phyloP scores from a whole-genome alignment of 2,113 vertebrate genomes.

The Tautogolabrus adspersus region DNA sequence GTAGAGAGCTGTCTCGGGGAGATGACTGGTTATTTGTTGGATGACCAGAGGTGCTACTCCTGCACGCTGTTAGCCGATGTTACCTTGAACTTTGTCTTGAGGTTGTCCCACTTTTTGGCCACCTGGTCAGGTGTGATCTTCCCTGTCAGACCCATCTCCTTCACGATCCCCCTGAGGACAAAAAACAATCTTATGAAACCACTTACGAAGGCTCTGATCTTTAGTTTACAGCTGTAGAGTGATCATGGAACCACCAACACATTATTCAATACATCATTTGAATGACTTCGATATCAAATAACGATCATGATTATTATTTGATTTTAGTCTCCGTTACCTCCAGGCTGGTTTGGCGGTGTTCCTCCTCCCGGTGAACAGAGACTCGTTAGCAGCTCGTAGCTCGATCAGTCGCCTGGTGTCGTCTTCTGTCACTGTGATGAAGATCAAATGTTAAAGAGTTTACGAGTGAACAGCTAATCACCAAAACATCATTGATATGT shows the following conservation, averaged over 20 bases:
- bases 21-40: too few relatives aligned
- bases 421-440: conserved; percentile 75
- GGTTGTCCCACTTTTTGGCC: conserved; percentile 86
- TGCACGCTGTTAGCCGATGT: neutral
- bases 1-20: too few relatives aligned
- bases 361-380: conserved; percentile 83
- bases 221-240: too few relatives aligned
- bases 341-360: conserved; percentile 83
- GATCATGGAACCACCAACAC: too few relatives aligned
- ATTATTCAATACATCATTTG: too few relatives aligned
- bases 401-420: conserved; percentile 82
- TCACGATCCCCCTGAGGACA: conserved; percentile 77
- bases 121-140: conserved; percentile 84
- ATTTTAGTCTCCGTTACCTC: conserved; percentile 63
- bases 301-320: too few relatives aligned
- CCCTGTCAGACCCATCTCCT: conserved; percentile 81
- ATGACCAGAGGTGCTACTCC: too few relatives aligned
- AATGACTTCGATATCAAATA: too few relatives aligned
- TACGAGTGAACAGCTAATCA: too few relatives aligned
- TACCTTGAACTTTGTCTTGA: conserved; percentile 86
- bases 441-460: neutral
- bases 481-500: too few relatives aligned
- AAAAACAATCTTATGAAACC: neutral
- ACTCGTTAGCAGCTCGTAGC: conserved; percentile 80
- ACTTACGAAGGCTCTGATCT: neutral